A percentile compares a stretch with the other conserved stretches of the same genome.
Evolutionary conservation across 2,797 vertebrate genomes (phyloP).

Genomic region (Paratrypauchen microcephalus): DNA sequence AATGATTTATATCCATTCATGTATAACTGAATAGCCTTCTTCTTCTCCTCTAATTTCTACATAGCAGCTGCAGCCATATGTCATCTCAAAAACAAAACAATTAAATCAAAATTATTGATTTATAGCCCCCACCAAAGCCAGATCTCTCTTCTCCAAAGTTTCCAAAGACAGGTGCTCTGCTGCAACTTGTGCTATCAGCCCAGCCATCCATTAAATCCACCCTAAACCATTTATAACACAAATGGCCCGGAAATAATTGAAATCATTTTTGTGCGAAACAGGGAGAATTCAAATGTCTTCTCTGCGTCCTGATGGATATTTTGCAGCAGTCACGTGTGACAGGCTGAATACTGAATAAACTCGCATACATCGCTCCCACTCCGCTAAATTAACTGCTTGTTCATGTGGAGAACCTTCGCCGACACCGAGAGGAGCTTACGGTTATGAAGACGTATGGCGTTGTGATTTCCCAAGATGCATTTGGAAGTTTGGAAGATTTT

Average conservation of each 20-base stretch:
- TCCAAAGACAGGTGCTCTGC: constrained; percentile 9
- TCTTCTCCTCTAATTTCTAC: background rate
- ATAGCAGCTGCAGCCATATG: background rate
- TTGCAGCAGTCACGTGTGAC: constrained; percentile 21
- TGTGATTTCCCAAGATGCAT: constrained; percentile 13
- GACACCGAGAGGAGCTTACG: constrained; percentile 11
- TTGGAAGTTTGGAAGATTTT: constrained; percentile 21
- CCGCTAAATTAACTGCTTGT: constrained; percentile 41
- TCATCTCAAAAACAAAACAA: background rate
- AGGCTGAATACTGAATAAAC: constrained; percentile 21
- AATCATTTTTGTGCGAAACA: background rate
- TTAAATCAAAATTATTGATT: constrained; percentile 5
- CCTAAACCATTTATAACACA: constrained; percentile 9
- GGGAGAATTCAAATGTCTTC: background rate
- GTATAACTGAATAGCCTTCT: background rate
- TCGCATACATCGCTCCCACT: constrained; percentile 20
- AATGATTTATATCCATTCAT: background rate
- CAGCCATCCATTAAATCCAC: constrained; percentile 8
- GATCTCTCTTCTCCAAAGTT: background rate
- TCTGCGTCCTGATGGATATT: constrained; percentile 15
- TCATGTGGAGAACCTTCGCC: constrained; percentile 32
- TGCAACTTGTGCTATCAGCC: constrained; percentile 5
- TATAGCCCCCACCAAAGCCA: background rate
- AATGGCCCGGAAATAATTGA: constrained; percentile 16
- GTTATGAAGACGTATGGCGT: constrained; percentile 29